These are phyloP conservation scores for Myiothlypis chrysogaster DNA, from an alignment of 2,797 vertebrate species.

Conservation along the genomic window DNA sequence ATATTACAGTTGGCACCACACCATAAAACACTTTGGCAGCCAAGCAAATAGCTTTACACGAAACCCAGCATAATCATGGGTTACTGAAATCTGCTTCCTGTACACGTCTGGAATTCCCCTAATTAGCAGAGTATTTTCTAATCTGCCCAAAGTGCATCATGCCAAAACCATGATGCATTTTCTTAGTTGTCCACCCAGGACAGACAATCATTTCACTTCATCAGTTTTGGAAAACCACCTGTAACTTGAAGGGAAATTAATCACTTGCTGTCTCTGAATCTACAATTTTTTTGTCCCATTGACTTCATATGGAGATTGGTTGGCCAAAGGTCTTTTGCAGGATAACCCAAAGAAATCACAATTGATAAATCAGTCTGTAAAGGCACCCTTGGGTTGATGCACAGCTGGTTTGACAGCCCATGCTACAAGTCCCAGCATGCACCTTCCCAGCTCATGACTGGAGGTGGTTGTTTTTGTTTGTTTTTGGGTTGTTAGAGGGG, in stretches of 20 bases:
- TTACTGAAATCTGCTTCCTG: conserved; percentile 69
- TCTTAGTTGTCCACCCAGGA: not conserved
- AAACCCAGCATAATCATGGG: conserved; percentile 36
- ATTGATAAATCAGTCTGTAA: not conserved
- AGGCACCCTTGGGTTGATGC: not conserved
- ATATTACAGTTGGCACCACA: conserved; percentile 58
- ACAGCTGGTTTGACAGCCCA: not conserved
- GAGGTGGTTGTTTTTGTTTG: accelerated
- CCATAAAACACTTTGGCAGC: conserved; percentile 62
- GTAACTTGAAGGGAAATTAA: not conserved
- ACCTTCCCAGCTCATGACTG: not conserved
- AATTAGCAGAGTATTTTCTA: conserved; percentile 79
- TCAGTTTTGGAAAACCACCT: not conserved
- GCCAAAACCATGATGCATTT: not conserved
- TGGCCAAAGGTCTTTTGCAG: not conserved
- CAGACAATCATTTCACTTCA: not conserved
- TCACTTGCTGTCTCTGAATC: not conserved
- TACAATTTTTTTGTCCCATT: not conserved
- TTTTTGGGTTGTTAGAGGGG: accelerated
- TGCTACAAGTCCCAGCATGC: not conserved
- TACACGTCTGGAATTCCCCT: conserved; percentile 85
- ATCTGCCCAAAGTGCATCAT: conserved; percentile 1
- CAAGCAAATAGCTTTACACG: conserved; percentile 60
- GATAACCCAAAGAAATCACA: not conserved
- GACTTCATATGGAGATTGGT: not conserved